Evolutionary conservation across 92 coral and sea anemone genomes (phyloP).

Genomic region (Diadumene lineata): DNA sequence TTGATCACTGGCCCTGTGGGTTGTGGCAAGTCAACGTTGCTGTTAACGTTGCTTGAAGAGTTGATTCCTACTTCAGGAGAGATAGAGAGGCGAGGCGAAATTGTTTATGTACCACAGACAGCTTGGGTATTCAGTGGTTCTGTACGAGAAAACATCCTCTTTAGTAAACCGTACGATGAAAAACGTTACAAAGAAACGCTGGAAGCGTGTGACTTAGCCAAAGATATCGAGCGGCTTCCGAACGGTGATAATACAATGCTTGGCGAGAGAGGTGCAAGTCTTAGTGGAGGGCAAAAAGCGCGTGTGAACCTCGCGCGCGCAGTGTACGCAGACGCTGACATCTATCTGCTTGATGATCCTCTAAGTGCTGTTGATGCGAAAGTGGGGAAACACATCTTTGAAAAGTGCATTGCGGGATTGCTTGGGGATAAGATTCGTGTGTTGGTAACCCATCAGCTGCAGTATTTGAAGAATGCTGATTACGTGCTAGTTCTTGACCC

Average conservation of each 20-base stretch:
- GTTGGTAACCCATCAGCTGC: conserved; percentile 87
- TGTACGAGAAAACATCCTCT: conserved; percentile 73
- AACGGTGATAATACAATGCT: conserved; percentile 75
- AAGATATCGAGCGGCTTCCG: conserved; percentile 66
- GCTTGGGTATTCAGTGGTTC: conserved; percentile 90
- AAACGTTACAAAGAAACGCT: conserved; percentile 67
- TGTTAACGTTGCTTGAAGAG: conserved; percentile 73
- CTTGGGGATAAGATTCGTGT: conserved; percentile 73
- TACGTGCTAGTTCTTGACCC: conserved; percentile 69
- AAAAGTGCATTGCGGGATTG: conserved; percentile 78
- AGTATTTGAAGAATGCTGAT: conserved; percentile 82
- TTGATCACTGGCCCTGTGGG: conserved; percentile 88
- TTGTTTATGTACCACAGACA: conserved; percentile 82
- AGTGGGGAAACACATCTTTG: conserved; percentile 90
- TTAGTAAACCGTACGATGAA: conserved; percentile 75
- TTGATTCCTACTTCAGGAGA: conserved; percentile 69
- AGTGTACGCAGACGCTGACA: conserved; percentile 85
- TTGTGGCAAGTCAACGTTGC: conserved; percentile 79
- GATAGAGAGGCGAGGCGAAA: conserved; percentile 46
- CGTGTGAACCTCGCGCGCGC: conserved; percentile 94
- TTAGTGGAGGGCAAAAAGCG: conserved; percentile 92
- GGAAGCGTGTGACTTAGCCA: conserved; percentile 81
- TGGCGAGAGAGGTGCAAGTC: conserved; percentile 83
- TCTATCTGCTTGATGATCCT: conserved; percentile 81
- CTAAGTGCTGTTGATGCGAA: conserved; percentile 90